These are phyloP conservation scores for Callipepla californica DNA, from an alignment of 2,113 vertebrate species.

Conservation along the genomic window DNA sequence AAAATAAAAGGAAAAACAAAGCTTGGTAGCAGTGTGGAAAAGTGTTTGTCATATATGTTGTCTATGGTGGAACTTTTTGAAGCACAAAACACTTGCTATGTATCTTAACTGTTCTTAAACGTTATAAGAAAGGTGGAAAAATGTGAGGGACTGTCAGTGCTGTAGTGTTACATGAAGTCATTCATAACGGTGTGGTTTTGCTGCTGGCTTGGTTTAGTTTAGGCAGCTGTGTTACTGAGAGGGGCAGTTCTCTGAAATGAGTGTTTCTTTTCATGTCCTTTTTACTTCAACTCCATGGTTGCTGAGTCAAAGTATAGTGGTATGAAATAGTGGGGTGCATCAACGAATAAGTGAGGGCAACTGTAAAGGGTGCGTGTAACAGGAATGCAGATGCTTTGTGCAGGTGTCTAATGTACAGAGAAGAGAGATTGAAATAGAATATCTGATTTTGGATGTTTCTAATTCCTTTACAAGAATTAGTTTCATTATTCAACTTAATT, in stretches of 20 bases:
- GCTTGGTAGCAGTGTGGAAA: neutral
- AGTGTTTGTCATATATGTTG: neutral
- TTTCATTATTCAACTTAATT: neutral
- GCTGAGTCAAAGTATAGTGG: too few species aligned
- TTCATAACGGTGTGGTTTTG: neutral
- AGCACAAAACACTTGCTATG: neutral
- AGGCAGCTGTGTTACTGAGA: neutral
- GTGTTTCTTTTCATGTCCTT: accelerated
- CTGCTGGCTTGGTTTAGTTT: neutral
- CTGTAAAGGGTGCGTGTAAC: neutral
- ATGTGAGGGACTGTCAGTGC: neutral
- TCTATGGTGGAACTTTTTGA: neutral
- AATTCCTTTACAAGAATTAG: neutral
- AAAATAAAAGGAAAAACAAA: neutral
- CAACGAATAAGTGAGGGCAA: neutral
- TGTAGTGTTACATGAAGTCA: neutral
- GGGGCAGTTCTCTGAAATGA: neutral
- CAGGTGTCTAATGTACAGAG: neutral
- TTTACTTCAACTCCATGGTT: neutral
- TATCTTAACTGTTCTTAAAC: neutral
- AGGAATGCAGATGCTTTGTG: neutral
- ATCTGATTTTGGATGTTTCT: neutral
- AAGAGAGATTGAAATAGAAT: neutral
- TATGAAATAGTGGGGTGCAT: neutral
- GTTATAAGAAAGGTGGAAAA: neutral